These are phyloP conservation scores for Semnornis frantzii DNA, from an alignment of 2,113 vertebrate species.

Conservation along the genomic window DNA sequence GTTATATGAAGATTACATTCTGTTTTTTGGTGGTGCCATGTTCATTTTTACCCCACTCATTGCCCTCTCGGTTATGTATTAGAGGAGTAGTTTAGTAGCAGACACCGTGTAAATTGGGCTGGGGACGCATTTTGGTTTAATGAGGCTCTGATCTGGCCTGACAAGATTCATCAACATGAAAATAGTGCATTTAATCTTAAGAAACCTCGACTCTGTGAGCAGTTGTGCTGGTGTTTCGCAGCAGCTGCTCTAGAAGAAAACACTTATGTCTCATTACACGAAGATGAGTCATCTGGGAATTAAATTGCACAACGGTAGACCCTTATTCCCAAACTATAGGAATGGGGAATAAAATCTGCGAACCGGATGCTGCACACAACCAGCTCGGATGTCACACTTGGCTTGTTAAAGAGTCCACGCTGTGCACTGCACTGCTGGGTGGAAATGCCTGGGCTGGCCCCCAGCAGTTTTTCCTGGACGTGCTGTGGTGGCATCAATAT, in stretches of 20 bases:
- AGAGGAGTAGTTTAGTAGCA: background rate
- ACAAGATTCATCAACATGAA: background rate
- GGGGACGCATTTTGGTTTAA: background rate
- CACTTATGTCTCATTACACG: background rate
- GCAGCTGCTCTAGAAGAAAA: slow-evolving; percentile 1
- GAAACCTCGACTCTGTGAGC: background rate
- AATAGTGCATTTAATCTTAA: background rate
- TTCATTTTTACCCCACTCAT: background rate
- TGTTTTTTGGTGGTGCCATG: background rate
- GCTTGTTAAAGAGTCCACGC: background rate
- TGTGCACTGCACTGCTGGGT: background rate
- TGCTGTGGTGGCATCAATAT: background rate
- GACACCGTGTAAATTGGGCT: background rate
- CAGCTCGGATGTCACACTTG: slow-evolving; percentile 20
- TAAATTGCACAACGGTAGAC: background rate
- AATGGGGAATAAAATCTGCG: background rate
- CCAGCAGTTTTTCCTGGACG: background rate
- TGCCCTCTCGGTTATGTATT: background rate
- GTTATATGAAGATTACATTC: background rate
- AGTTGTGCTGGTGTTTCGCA: background rate
- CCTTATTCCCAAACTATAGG: background rate
- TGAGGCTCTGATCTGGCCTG: background rate
- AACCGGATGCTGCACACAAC: background rate
- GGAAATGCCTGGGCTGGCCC: slow-evolving; percentile 14
- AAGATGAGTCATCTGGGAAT: slow-evolving; percentile 17